Conservation (phyloP, 2,888 invertebrate species). For the Plutella xylostella region DNA sequence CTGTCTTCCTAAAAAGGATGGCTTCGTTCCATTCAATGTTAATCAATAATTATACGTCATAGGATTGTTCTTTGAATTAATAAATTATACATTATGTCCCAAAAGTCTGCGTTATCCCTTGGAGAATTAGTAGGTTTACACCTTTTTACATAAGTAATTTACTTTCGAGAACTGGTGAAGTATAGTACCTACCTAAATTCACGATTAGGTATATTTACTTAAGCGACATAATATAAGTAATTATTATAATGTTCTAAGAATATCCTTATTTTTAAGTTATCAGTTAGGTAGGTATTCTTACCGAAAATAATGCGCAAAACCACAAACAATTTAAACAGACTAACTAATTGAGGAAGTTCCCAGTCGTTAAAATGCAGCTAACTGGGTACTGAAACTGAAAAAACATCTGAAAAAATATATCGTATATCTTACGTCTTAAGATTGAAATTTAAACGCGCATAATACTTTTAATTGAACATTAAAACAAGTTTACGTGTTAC, state of each 20-base stretch:
- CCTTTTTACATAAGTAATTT: no score
- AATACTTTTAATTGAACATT: not conserved
- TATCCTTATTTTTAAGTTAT: no score
- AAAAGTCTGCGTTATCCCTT: no score
- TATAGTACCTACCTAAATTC: no score
- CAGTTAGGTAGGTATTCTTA: not conserved
- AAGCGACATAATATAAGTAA: no score
- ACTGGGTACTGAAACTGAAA: not conserved
- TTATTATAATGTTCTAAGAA: no score
- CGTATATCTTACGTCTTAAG: no score
- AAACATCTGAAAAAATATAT: no score
- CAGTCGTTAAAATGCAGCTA: constrained; percentile 29
- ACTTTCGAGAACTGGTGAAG: no score
- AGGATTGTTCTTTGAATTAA: constrained; percentile 9
- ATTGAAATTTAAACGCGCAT: constrained; percentile 11
- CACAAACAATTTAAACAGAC: constrained; percentile 35
- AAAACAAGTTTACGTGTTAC: not conserved
- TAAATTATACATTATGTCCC: no score
- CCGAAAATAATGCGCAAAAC: constrained; percentile 1
- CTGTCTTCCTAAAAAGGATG: constrained; percentile 41
- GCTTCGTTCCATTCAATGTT: constrained; percentile 39
- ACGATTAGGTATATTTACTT: no score
- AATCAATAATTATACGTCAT: constrained; percentile 26
- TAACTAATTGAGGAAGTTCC: constrained; percentile 43
- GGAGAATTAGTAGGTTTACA: no score